Base-by-base conservation (phyloP, 2,797 vertebrate genomes). In the Halcyon smyrnensis region DNA sequence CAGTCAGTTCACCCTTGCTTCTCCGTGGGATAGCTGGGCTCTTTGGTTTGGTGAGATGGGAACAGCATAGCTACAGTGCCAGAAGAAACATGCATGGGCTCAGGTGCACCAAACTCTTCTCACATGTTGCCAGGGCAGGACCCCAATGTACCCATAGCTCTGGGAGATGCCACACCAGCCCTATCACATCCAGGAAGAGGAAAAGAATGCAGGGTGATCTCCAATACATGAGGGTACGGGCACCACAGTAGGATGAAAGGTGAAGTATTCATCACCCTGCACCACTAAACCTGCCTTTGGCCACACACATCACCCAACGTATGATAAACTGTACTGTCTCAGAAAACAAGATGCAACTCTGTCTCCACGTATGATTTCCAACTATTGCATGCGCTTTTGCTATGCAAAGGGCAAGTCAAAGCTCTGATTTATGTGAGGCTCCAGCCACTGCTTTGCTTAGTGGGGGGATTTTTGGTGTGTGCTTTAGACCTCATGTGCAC, bases 281-380 rank as follows among this genome's bases (percentile, higher is more conserved):
- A 73, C 18, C 4, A 1, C 4, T 15, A 50, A 63, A 32, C 65
- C 5, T 45, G 50, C 69, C 81, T 84, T 50, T 20, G 81, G 45
- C 84, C 95, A 76, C 90, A 92, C 83, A 7, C 45, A 37, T 11
- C 12, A 48, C 30, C 24, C 10, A 6, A 21, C 0, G 1, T 3
- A 2, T n/a, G 87, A 95, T 43, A 51, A 87, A 96, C 80, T 27
- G 15, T 13, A 23, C 71, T 56, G 71, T 51, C 87, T 62, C 51
- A 1, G 1, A 73, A 46, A 56, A 65, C 0, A 0, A 36, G 51
- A 20, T 0, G 0, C 59, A 79, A 71, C 32, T 34, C 75, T 12
- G 37, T 69, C 80, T 79, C 59, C 0, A 0, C 14, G 24, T 64
- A 70, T 5, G 1, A 41, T 57, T 90, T 64, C 62, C 34, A 75